Conservation (phyloP, 2,888 invertebrate genomes). For the Nemotelus pantherinus region DNA sequence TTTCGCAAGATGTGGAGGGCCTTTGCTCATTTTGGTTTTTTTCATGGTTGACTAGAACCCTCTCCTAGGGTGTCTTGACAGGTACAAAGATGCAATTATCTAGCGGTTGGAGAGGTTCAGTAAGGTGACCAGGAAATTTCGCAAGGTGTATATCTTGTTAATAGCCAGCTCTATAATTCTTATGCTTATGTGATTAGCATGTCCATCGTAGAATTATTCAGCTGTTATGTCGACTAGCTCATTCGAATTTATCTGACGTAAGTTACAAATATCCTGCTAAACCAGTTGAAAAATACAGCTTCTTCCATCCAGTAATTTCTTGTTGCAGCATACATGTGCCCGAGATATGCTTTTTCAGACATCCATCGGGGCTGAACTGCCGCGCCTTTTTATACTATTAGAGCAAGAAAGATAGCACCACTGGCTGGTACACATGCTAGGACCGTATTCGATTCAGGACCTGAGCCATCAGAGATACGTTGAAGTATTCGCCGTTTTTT, state of each 20-base stretch:
- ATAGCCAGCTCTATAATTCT: no score
- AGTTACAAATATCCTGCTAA: neutral
- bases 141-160: no score
- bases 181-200: no score
- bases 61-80: no score
- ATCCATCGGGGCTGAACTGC: neutral
- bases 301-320: no score
- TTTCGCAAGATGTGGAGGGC: slow-evolving; percentile 1
- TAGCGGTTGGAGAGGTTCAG: no score
- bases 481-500: slow-evolving; percentile 11
- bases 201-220: no score
- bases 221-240: no score
- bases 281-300: neutral
- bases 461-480: neutral
- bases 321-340: neutral
- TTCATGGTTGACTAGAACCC: no score
- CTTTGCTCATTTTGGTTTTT: no score
- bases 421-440: neutral
- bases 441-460: neutral
- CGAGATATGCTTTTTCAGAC: neutral
- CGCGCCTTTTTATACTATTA: neutral
- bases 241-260: neutral
- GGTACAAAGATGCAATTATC: no score
- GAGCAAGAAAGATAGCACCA: neutral
- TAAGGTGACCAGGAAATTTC: no score